Evolutionary conservation across 2,113 vertebrate species (phyloP), one percentile per base, ranked within the genome.

Genomic region (Dipodomys merriami): DNA sequence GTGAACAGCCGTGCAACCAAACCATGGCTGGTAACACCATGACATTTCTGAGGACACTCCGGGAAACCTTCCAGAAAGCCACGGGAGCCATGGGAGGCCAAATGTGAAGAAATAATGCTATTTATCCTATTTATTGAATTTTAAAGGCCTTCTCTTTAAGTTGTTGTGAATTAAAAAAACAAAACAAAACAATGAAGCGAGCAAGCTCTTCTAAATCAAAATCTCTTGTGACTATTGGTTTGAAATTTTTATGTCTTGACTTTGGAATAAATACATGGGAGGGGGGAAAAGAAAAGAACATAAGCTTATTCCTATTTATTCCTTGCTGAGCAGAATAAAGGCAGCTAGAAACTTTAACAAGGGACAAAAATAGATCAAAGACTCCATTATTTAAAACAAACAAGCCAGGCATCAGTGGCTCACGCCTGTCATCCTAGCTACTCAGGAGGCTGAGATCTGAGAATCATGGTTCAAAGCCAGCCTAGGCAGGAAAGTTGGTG

Each of bases 81-180:
- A 10, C 1, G 2, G 20, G 5, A 74, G 30, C 5, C 1, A 20
- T 1, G 9, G 44, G 5, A 65, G 35, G 19, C 53, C 53, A 1
- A 46, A 1, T 3, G 23, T 96, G 92, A 96, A 91, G 73, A 91
- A 6, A 3, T 83, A 83, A 53, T 78, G 44, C 76, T 97, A 97
- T 97, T 97, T 97, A 97, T 97, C 91, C 39, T 97, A 97, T 97
- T 97, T 97, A 97, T 97, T 96, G 77, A 85, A 46, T 93, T 65
- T 33, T n/a, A 77, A 95, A 96, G 39, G 18, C 11, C 35, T 93
- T 79, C 20, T 91, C 69, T 64, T 85, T 88, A 83, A 84, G 25
- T 57, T 90, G 64, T 94, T 86, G 10, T 23, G 25, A 12, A 76
- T 84, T 10, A 82, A 90, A 88, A 88, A n/a, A 79, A 77, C 13